Evolutionary conservation across 2,888 invertebrate species (phyloP), one percentile per base, ranked within the genome.

Genomic region (Lithophane socia): DNA sequence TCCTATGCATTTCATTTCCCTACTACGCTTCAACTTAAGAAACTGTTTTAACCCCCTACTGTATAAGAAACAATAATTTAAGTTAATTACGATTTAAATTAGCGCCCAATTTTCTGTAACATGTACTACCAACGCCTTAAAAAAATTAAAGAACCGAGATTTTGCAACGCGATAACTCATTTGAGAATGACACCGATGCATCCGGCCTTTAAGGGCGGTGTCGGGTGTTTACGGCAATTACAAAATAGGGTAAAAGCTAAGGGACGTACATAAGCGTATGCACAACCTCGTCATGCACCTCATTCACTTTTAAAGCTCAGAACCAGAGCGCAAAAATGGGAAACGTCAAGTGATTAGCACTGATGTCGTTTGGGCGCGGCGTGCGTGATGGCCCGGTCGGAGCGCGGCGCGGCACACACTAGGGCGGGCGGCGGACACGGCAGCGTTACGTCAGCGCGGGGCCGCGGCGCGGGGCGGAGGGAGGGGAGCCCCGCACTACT

Each of bases 361-460:
- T 94, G 93, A 90, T 92, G 92, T 93, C 90, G 91, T 93, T 91
- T 92, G 94, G 92, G 94, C 95, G 92, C 95, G 94, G 92, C 92
- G 92, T 92, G 92, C 92, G 93, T 92, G 92, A 89, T 92, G 90
- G 94, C 94, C 93, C 94, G 91, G 93, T 93, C 92, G 93, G 93
- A 94, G 93, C 95, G 95, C 95, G 96, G 95, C 96, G 95, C 95
- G 95, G 94, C 94, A 94, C 95, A 94, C 95, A 96, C 96, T 96
- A 95, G 96, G 96, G 95, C 95, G 95, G 95, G 95, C 94, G 92
- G 92, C 89, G 93, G 93, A 92, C 94, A 93, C 95, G 95, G 94
- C 94, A 94, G 92, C 94, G 95, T 96, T 97, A 96, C 96, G 97
- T 96, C 96, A 96, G 96, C 94, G 94, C 89, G 94, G 95, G 94